Percentiles rank a stretch among this genome's conserved stretches.
Conservation (phyloP, 2,888 invertebrate species). For the Tipula confusa region DNA sequence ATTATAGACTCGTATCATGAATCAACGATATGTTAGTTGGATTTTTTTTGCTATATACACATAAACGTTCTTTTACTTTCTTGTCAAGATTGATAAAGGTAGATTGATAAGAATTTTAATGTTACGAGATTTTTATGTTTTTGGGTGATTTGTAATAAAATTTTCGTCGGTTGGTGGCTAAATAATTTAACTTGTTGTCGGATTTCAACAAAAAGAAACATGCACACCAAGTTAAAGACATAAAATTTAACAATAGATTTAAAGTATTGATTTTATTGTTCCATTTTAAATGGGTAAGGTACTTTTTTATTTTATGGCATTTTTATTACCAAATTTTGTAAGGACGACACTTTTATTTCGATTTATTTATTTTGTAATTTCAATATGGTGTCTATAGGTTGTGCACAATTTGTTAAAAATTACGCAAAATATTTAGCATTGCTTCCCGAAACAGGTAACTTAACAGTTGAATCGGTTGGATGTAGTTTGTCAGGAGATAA, state of each 20-base stretch:
- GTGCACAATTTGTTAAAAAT: no score
- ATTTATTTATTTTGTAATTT: background rate
- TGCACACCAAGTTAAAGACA: background rate
- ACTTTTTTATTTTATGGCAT: background rate
- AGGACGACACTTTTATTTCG: background rate
- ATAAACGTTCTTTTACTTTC: background rate
- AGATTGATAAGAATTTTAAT: background rate
- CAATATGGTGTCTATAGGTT: background rate
- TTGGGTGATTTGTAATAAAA: conserved; percentile 9
- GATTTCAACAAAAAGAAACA: background rate
- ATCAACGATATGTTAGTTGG: conserved; percentile 21
- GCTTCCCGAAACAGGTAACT: no score
- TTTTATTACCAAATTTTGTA: background rate
- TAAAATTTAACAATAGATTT: background rate
- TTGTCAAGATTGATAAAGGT: conserved; percentile 20
- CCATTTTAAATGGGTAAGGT: background rate
- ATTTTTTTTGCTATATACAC: background rate
- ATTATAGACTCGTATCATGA: background rate
- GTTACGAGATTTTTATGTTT: conserved; percentile 12
- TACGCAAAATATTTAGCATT: no score
- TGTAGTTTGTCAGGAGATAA: no score
- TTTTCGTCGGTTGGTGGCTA: background rate
- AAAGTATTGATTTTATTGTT: conserved; percentile 14
- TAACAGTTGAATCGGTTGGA: no score
- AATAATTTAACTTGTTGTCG: background rate